Percentiles rank a stretch among this genome's conserved stretches.
Evolutionary conservation across 2,113 vertebrate species (phyloP).

Genomic region (Callipepla californica): DNA sequence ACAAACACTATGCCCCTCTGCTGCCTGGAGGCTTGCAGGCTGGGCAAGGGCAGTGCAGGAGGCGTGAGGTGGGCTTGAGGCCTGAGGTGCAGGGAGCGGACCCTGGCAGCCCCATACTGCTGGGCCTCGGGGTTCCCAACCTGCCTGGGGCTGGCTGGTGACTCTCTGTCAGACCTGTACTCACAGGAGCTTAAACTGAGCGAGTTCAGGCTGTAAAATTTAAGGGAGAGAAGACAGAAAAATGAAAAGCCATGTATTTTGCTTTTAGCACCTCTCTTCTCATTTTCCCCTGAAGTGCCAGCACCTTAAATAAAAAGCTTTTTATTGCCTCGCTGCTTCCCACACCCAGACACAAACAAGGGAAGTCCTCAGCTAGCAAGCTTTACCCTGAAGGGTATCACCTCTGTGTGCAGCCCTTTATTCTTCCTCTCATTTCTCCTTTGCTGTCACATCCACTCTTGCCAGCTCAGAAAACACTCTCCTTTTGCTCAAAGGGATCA

Average conservation of each 20-base stretch:
- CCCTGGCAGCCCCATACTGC: not conserved
- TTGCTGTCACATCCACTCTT: constrained; percentile 39
- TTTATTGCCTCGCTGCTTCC: constrained; percentile 64
- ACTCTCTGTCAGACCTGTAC: not conserved
- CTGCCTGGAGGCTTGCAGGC: rapidly evolving
- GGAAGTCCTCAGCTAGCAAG: constrained; percentile 4
- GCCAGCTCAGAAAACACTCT: rapidly evolving
- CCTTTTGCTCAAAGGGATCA: not conserved
- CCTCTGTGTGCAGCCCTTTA: not conserved
- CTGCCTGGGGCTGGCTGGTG: not conserved
- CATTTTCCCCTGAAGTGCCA: constrained; percentile 74
- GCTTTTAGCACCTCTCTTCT: constrained; percentile 66
- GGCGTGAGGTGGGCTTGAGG: not conserved
- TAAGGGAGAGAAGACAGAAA: constrained; percentile 59
- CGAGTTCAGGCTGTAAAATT: constrained; percentile 44
- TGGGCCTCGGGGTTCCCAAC: not conserved
- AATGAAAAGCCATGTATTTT: constrained; percentile 46
- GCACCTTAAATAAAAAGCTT: constrained; percentile 77
- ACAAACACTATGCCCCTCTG: not conserved
- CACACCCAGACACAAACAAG: constrained; percentile 55
- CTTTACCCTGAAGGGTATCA: constrained; percentile 25
- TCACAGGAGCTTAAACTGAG: constrained; percentile 54
- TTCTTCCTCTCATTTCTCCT: constrained; percentile 34
- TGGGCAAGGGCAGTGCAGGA: rapidly evolving
- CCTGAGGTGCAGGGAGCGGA: not conserved